Evolutionary conservation across 2,888 invertebrate species (phyloP), one percentile per base, ranked within the genome.

Genomic region (Slavum lentiscoides): DNA sequence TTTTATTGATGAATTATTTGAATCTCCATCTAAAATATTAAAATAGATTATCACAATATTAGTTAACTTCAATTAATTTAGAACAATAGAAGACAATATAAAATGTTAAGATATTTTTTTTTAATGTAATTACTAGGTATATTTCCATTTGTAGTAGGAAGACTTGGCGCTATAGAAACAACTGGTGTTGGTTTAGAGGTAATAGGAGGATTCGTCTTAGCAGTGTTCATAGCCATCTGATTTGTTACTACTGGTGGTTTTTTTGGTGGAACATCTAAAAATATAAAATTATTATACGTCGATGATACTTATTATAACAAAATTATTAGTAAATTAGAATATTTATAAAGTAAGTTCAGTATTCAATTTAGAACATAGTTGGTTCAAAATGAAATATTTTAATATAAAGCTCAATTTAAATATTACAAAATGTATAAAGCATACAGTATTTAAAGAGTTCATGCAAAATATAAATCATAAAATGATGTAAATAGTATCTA

Each of bases 141-240:
- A 72, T 80, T 80, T 80, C 77, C 77, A 70, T 80, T 80, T 43
- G 77, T 80, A 39, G 70, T 70, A 23, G 77, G 77, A 62, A 70
- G 70, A 80, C 62, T 80, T 70, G 77, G 55, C 19, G 64, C 62
- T 15, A 55, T 80, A 43, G 77, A 80, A 4, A 70, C 62, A 58
- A 55, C 77, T 64, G 77, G 55, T 39, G 70, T 62, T 64, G 69
- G 77, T 64, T 80, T 80, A 64, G 77, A 62, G 5, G 55, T 39
- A 64, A 80, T 37, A 23, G 70, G 39, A 61, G 62, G 21, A 74
- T 74, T 74, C 17, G 73, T 68, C 49, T 77, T 77, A 6, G 69
- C 13, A n/a, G 61, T 69, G 43, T 77, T 69, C 37, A 77, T 49
- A 37, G 49, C 9, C 59, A 68, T 61, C 23, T 69, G 11, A 61